Conservation (phyloP, 2,797 vertebrate species). For the Anas capensis region DNA sequence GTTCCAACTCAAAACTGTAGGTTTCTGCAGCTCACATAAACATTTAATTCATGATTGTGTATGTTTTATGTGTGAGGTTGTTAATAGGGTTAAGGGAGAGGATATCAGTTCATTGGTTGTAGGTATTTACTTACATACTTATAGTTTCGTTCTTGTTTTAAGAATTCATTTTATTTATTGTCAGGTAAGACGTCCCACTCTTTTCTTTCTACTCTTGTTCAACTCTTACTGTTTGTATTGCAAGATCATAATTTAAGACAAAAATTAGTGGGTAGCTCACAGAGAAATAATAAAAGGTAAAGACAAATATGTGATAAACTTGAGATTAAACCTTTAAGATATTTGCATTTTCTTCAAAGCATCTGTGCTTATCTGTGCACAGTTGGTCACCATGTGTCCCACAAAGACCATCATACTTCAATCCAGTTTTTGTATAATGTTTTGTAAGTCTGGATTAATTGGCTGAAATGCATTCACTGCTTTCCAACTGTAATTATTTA, state of each 20-base stretch:
- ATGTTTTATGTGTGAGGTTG: fast-evolving
- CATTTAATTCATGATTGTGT: background rate
- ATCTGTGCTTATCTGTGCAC: background rate
- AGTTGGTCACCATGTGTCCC: background rate
- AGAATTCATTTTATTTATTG: background rate
- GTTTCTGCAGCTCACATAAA: background rate
- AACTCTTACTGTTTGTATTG: background rate
- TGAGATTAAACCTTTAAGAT: background rate
- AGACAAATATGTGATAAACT: background rate
- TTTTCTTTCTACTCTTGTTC: background rate
- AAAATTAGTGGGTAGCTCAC: background rate
- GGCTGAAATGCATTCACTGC: background rate
- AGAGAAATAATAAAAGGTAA: background rate
- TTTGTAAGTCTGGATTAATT: background rate
- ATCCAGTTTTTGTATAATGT: background rate
- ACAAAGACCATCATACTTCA: background rate
- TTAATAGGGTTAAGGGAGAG: background rate
- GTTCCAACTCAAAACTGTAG: background rate
- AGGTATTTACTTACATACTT: background rate
- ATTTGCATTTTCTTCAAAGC: background rate
- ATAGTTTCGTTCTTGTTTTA: background rate
- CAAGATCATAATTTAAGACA: background rate
- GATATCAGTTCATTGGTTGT: background rate
- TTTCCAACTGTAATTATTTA: background rate
- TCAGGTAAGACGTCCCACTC: background rate